A percentile compares a stretch with the other conserved stretches of the same genome.
These are phyloP conservation scores for Mus musculus DNA, from an alignment of 2,113 vertebrate genomes.

Conservation along the genomic window GRCm39 chr6:66936501-66937000, in stretches of 20 bases:
- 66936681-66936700: not conserved
- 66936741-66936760: not conserved
- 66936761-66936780: not conserved
- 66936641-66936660: not conserved
- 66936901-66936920: not conserved
- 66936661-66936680: not conserved
- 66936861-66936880: not conserved
- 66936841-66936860: not conserved
- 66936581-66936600: not conserved
- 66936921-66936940: not conserved
- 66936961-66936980: not conserved
- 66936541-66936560: not conserved
- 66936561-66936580: not conserved
- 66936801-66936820: not conserved
- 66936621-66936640: not conserved
- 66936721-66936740: not conserved
- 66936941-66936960: not conserved
- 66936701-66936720: not conserved
- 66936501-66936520: not conserved
- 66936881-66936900: not conserved
- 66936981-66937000: too few species aligned
- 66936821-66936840: not conserved
- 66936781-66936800: constrained; percentile 6
- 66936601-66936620: not conserved
- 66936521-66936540: not conserved